A percentile compares a stretch with the other conserved stretches of the same genome.
phyloP scores from a whole-genome alignment of 2,113 vertebrate genomes.

The Cnemophilus loriae region DNA sequence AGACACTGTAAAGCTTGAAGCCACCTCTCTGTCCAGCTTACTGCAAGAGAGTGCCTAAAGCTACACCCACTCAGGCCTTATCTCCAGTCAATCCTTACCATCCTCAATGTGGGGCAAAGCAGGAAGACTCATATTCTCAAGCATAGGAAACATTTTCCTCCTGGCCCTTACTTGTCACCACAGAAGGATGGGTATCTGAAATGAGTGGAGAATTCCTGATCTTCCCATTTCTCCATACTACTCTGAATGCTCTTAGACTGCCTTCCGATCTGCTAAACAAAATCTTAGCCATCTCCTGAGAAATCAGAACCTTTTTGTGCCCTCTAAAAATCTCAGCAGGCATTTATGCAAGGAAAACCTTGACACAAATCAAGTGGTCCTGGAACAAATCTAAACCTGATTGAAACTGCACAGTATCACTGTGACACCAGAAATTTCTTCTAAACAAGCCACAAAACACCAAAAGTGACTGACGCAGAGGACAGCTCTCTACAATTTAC shows the following conservation, averaged over 20 bases:
- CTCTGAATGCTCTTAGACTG: neutral
- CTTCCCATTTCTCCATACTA: neutral
- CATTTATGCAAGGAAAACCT: neutral
- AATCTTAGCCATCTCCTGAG: neutral
- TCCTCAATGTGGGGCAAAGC: neutral
- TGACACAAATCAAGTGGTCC: neutral
- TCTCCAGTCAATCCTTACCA: neutral
- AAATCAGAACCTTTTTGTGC: neutral
- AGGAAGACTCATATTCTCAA: neutral
- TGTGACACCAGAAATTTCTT: neutral
- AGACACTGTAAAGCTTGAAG: neutral
- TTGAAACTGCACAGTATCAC: neutral
- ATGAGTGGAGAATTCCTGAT: accelerated
- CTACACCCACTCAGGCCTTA: accelerated
- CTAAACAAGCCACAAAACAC: neutral
- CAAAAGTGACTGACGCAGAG: neutral
- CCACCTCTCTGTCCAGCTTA: neutral
- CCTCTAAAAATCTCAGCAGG: neutral
- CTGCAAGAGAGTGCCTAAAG: neutral
- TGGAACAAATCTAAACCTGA: neutral
- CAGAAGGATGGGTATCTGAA: neutral
- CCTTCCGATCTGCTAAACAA: neutral
- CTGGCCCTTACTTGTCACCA: accelerated
- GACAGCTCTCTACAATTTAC: neutral
- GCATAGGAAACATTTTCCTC: neutral